phyloP scores from a whole-genome alignment of 1,140 invertebrate species.

The Helicoverpa armigera region DNA sequence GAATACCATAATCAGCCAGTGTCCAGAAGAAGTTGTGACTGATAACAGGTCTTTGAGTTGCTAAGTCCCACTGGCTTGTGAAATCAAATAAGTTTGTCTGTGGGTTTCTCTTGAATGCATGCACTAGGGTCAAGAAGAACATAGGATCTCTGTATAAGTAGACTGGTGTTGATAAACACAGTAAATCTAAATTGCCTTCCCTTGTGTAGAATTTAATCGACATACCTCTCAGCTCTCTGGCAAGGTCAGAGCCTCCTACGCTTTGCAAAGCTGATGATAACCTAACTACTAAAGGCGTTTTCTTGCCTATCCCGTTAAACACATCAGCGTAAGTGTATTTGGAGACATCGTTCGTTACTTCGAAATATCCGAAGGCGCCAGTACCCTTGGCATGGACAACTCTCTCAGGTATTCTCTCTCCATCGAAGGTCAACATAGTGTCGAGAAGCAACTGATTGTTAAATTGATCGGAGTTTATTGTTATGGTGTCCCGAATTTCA shows the following conservation, averaged over 20 bases:
- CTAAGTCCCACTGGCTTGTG: conserved; percentile 51
- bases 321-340: conserved; percentile 94
- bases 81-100: conserved; percentile 1
- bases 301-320: conserved; percentile 94
- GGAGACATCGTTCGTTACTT: conserved; percentile 96
- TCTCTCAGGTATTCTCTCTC: conserved; percentile 97
- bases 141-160: conserved; percentile 90
- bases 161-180: conserved; percentile 87
- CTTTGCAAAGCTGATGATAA: conserved; percentile 95
- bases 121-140: not conserved
- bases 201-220: conserved; percentile 92
- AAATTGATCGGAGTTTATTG: conserved; percentile 84
- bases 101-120: conserved; percentile 38
- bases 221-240: conserved; percentile 89
- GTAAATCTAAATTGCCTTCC: conserved; percentile 91
- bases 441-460: conserved; percentile 86
- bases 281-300: conserved; percentile 89
- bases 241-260: conserved; percentile 92
- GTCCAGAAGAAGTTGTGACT: conserved; percentile 93
- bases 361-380: conserved; percentile 97
- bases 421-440: conserved; percentile 90
- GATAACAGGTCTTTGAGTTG: conserved; percentile 92
- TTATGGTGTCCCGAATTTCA: conserved; percentile 88
- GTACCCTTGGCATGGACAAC: conserved; percentile 98
- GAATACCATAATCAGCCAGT: conserved; percentile 95